Evolutionary conservation across 37 sponge, comb jelly and placozoan species (phyloP), one percentile per base, ranked within the genome.

Genomic region (Haliclona indistincta): DNA sequence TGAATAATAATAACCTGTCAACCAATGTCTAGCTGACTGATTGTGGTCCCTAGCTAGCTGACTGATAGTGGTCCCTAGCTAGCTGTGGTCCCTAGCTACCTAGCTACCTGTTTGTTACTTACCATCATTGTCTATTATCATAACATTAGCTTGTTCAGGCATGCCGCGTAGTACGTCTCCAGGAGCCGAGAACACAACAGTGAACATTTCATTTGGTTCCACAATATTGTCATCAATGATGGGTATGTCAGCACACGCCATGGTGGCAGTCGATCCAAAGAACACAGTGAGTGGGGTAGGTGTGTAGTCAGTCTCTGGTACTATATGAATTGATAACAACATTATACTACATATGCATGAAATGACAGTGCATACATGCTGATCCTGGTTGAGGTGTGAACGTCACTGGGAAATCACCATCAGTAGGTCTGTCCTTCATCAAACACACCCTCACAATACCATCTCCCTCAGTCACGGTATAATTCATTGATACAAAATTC

Each of bases 361-460:
- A 58, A 58, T 43, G 64, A 63, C 45, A 75, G 64, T n/a, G n/a
- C n/a, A n/a, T 61, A 56, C 7, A 40, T 25, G 80, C 80, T 32
- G 60, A 45, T 23, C 41, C 47, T 0, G 47, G 35, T 2, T 4
- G 10, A 28, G 71, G 58, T 32, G 5, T 13, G 0, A 79, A 22
- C 10, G 29, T 44, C 2, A 79, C 70, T 4, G 38, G 23, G 34
- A 56, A 38, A 8, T 23, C 38, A 23, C 69, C 49, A 40, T 70
- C 49, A 40, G 70, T 43, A n/a, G 58, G 30, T n/a, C 42, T 68
- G 34, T 23, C 33, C n/a, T 37, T 33, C 34, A 29, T 56, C 41
- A 79, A 20, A 30, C 30, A 34, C 35, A 79, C 44, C 41, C 56
- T 68, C 20, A 32, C 70, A 26, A 11, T 22, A 20, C 58, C 80